Percentiles rank a stretch among this genome's conserved stretches.
phyloP scores from a whole-genome alignment of 1,140 invertebrate species.

The Neelides sp. region DNA sequence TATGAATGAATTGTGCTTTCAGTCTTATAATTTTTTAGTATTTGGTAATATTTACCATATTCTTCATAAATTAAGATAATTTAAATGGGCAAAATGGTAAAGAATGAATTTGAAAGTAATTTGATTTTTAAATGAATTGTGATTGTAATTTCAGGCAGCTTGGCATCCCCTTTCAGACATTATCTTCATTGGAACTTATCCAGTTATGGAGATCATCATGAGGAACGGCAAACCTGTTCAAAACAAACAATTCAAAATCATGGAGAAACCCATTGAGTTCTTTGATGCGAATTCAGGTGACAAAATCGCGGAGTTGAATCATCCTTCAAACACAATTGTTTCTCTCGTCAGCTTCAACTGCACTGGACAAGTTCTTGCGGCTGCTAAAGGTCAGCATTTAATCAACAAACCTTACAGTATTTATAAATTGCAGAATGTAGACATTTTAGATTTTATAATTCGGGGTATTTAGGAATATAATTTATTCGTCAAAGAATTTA shows the following conservation, averaged over 20 bases:
- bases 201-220: neutral
- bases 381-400: slow-evolving; percentile 23
- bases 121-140: neutral
- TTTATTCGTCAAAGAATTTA: too few relatives aligned
- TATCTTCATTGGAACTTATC: slow-evolving; percentile 26
- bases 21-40: neutral
- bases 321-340: slow-evolving; percentile 15
- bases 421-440: too few relatives aligned
- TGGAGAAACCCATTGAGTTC: slow-evolving; percentile 20
- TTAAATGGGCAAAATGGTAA: neutral
- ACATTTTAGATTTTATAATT: too few relatives aligned
- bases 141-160: slow-evolving; percentile 11
- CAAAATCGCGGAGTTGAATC: slow-evolving; percentile 9
- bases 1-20: neutral
- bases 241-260: neutral
- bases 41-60: neutral
- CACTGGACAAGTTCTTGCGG: slow-evolving; percentile 24
- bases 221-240: neutral
- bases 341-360: slow-evolving; percentile 19
- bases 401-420: too few relatives aligned
- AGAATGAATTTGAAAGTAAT: neutral
- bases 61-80: neutral
- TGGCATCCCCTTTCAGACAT: slow-evolving; percentile 26
- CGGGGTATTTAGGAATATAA: too few relatives aligned
- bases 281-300: slow-evolving; percentile 23